Percentiles rank a stretch among this genome's conserved stretches.
phyloP scores from a whole-genome alignment of 2,113 vertebrate genomes.

The Psilopogon haemacephalus region DNA sequence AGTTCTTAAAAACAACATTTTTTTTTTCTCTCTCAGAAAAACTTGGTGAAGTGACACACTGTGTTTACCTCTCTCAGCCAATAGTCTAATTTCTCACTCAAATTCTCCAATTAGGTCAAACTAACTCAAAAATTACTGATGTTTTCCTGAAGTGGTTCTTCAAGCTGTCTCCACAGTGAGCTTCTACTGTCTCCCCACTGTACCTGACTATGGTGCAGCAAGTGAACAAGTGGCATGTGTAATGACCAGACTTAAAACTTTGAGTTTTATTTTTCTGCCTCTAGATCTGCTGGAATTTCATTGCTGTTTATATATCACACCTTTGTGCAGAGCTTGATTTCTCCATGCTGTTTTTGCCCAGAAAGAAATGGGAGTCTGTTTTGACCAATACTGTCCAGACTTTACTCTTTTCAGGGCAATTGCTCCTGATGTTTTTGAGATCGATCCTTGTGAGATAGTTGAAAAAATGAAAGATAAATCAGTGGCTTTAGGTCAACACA shows the following conservation, averaged over 20 bases:
- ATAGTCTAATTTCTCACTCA: too few relatives aligned
- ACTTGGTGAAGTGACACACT: too few relatives aligned
- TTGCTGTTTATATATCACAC: neutral
- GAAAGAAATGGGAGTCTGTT: neutral
- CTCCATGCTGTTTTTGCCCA: rapidly evolving
- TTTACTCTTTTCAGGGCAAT: neutral
- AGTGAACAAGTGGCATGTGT: neutral
- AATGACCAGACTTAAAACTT: neutral
- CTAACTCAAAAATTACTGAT: neutral
- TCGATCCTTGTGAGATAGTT: neutral
- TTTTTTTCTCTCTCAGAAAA: too few relatives aligned
- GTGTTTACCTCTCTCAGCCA: too few relatives aligned
- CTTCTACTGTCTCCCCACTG: neutral
- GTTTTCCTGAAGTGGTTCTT: neutral
- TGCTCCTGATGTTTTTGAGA: neutral
- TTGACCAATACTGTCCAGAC: neutral
- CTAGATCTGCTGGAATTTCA: neutral
- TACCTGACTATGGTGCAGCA: rapidly evolving
- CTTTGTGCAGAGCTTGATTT: neutral
- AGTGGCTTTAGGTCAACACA: neutral
- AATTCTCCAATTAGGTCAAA: too few relatives aligned
- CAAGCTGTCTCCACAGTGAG: neutral
- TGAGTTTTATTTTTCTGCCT: neutral
- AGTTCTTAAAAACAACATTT: too few relatives aligned
- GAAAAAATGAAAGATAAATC: neutral